A percentile compares a stretch with the other conserved stretches of the same genome.
These are phyloP conservation scores for Drosophila rubida DNA, from an alignment of 2,888 invertebrate genomes.

Conservation along the genomic window DNA sequence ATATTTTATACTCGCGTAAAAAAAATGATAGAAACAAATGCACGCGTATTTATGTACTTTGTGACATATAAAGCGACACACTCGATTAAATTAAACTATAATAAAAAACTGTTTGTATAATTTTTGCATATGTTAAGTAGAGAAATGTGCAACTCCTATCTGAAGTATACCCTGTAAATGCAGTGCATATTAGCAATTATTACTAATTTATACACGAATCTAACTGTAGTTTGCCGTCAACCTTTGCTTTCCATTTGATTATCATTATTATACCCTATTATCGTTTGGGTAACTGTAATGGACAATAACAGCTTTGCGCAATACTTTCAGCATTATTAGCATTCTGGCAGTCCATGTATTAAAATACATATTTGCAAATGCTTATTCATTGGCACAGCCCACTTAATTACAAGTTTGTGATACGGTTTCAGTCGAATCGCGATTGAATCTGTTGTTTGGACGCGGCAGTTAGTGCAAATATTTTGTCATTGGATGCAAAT, in stretches of 20 bases:
- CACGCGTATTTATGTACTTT: background rate
- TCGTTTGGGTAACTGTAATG: background rate
- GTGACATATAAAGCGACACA: background rate
- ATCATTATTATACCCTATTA: background rate
- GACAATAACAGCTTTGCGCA: background rate
- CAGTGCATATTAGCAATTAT: background rate
- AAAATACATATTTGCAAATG: slow-evolving; percentile 35
- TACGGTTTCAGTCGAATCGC: slow-evolving; percentile 10
- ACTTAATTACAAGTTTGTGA: slow-evolving; percentile 60
- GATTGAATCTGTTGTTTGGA: slow-evolving; percentile 17
- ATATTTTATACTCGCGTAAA: background rate
- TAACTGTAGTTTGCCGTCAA: background rate
- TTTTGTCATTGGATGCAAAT: slow-evolving; percentile 39
- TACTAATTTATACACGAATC: background rate
- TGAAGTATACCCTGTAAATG: background rate
- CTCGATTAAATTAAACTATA: slow-evolving; percentile 1
- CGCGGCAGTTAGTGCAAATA: slow-evolving; percentile 38
- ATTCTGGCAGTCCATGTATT: background rate
- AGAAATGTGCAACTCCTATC: background rate
- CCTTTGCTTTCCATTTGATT: background rate
- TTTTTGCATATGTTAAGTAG: background rate
- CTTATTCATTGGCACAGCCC: slow-evolving; percentile 52
- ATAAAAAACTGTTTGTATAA: background rate
- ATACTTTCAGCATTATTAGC: slow-evolving; percentile 10
- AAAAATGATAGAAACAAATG: background rate